These are phyloP conservation scores for Alethe diademata DNA, from an alignment of 2,113 vertebrate genomes.

Conservation along the genomic window DNA sequence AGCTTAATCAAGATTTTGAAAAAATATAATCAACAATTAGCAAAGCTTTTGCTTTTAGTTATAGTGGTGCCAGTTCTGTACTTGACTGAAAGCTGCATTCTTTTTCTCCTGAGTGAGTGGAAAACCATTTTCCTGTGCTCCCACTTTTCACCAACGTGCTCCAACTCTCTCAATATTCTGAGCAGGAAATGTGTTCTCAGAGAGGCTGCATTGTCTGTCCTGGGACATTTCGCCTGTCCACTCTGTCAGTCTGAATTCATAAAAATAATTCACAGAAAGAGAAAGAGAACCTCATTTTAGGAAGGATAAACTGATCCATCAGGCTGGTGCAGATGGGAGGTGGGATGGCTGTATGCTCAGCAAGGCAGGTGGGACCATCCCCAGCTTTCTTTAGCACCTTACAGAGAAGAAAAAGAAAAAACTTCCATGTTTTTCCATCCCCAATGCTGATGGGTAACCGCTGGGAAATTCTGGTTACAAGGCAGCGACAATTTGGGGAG, in stretches of 20 bases:
- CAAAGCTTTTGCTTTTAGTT: neutral
- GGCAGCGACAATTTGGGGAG: neutral
- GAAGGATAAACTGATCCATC: neutral
- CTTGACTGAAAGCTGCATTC: neutral
- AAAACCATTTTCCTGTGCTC: neutral
- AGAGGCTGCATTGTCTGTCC: neutral
- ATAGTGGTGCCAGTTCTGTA: neutral
- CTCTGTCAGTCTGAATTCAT: neutral
- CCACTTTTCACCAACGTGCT: neutral
- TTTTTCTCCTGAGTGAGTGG: neutral
- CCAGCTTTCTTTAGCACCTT: neutral
- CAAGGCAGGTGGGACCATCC: neutral
- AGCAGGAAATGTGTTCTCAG: neutral
- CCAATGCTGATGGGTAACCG: neutral
- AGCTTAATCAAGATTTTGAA: neutral
- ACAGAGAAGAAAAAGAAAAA: neutral
- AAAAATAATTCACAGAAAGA: neutral
- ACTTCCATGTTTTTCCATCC: neutral
- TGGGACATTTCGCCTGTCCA: neutral
- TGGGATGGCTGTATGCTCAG: neutral
- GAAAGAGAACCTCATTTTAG: neutral
- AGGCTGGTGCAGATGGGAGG: neutral
- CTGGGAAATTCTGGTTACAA: neutral
- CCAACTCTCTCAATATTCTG: neutral
- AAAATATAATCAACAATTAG: neutral